Evolutionary conservation across 2,797 vertebrate genomes (phyloP).

Genomic region (Hypotaenidia philippensis): DNA sequence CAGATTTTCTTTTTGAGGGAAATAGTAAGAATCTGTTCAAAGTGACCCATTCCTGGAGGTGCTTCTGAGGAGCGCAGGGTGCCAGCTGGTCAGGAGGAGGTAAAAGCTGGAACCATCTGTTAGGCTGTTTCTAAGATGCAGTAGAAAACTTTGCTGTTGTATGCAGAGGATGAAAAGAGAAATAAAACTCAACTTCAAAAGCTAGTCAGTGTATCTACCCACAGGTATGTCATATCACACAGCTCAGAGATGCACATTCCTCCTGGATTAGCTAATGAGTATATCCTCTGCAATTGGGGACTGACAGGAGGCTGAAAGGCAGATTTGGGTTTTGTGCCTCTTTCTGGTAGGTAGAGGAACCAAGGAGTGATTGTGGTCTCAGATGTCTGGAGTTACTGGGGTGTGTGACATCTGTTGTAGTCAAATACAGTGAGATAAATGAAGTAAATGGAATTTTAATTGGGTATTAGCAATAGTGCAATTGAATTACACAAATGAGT

Average conservation of each 20-base stretch:
- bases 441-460: not conserved
- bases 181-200: not conserved
- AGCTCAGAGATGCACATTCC: not conserved
- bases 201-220: not conserved
- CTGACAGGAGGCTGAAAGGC: not conserved
- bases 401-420: not conserved
- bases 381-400: not conserved
- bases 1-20: not conserved
- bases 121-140: not conserved
- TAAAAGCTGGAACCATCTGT: not conserved
- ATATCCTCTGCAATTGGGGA: not conserved
- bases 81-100: not conserved
- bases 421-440: not conserved
- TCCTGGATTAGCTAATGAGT: not conserved
- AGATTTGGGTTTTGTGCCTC: not conserved
- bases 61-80: not conserved
- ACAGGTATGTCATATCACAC: not conserved
- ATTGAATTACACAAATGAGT: not conserved
- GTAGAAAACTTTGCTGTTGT: not conserved
- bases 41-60: not conserved
- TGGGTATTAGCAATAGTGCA: not conserved
- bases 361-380: not conserved
- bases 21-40: not conserved
- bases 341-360: not conserved
- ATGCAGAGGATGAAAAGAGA: not conserved